Conservation (phyloP, 2,888 invertebrate genomes). For the Iphiclides podalirius region DNA sequence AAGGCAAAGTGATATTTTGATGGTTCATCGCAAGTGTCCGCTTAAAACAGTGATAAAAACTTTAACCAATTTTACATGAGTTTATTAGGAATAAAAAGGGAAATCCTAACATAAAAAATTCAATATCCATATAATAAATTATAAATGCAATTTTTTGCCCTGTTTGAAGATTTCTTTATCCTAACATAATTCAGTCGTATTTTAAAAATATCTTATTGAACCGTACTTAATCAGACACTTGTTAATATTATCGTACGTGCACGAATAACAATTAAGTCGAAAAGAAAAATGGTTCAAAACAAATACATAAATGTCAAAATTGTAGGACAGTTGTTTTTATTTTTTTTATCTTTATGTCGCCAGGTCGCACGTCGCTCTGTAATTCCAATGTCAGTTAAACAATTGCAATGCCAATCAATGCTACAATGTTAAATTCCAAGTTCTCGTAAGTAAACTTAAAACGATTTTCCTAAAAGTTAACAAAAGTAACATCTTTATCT, state of each 20-base stretch:
- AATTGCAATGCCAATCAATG: slow-evolving; percentile 3
- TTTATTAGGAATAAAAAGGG: too few species aligned
- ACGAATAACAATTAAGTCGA: neutral
- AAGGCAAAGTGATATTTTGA: too few species aligned
- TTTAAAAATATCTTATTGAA: slow-evolving; percentile 18
- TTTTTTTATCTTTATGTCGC: slow-evolving; percentile 8
- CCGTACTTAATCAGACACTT: neutral
- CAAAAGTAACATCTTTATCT: neutral
- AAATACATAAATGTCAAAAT: neutral
- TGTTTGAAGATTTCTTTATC: neutral
- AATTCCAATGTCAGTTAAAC: slow-evolving; percentile 9
- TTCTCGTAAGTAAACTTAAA: neutral
- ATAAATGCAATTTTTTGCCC: too few species aligned
- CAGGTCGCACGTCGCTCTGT: slow-evolving; percentile 16
- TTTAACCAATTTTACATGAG: too few species aligned
- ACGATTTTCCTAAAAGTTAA: slow-evolving; percentile 1
- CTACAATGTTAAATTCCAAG: slow-evolving; percentile 6
- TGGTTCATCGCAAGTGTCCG: too few species aligned
- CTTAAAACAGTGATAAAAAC: too few species aligned
- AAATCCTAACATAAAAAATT: too few species aligned
- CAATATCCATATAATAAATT: too few species aligned
- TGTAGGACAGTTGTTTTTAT: neutral
- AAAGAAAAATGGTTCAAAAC: neutral
- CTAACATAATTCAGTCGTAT: neutral
- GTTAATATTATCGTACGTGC: neutral